Base-by-base conservation (phyloP, 2,888 invertebrate genomes). In the Erebia palarica region DNA sequence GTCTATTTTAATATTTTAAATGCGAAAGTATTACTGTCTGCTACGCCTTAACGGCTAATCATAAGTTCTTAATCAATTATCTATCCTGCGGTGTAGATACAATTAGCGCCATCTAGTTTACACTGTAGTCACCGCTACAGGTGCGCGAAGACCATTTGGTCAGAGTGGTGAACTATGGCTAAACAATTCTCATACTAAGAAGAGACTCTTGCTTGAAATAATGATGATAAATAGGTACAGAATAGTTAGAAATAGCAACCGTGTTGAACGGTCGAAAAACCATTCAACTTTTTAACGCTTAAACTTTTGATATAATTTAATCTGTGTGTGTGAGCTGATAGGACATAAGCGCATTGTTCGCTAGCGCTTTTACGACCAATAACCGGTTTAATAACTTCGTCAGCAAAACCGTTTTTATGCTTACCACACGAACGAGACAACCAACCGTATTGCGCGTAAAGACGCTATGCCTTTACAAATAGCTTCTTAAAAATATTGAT, bases 321-420 rank as follows among this genome's bases (percentile, higher is more conserved):
- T 72, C 65, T 68, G 18, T 66, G 61, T 70, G 44, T 71, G 71
- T 69, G 73, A 75, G 78, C 76, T 76, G 76, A 71, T 81, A 78
- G 83, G 81, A 85, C 84, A 84, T 81, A 80, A 73, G 78, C 78
- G 76, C 76, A 78, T 81, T 80, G 79, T 78, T 79, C 76, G 72
- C 80, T 77, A 79, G 78, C 78, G 81, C 72, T 81, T 87, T 27
- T 85, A 87, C 82, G 78, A 79, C 81, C 84, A 80, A 83, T 84
- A 83, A 83, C 81, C 75, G 75, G 74, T 81, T 80, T 83, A 85
- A 85, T 86, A 86, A 82, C 84, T 82, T 79, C 77, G 81, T 79
- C 81, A 80, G 80, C 84, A 80, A 81, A 83, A 82, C 75, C 75
- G 79, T 77, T 81, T 86, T 84, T 74, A 82, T 78, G 78, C 80